Conservation (phyloP, 1,140 invertebrate genomes). For the Archivesica marissinica region DNA sequence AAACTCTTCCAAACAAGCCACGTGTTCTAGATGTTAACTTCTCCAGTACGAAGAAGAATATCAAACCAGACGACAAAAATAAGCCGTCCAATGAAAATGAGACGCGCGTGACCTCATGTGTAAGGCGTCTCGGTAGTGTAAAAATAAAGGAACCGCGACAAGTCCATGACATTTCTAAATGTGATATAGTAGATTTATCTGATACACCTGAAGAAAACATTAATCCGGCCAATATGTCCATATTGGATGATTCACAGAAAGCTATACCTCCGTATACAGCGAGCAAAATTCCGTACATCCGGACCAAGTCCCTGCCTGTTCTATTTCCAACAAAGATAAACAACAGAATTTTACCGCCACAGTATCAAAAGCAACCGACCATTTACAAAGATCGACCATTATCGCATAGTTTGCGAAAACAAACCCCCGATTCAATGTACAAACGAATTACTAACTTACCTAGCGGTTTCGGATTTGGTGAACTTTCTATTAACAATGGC, state of each 20-base stretch:
- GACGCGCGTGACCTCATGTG: neutral
- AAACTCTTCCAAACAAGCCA: conserved; percentile 28
- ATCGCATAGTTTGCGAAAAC: conserved; percentile 33
- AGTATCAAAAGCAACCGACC: neutral
- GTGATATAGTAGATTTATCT: conserved; percentile 44
- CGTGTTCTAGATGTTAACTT: neutral
- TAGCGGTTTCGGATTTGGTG: conserved; percentile 12
- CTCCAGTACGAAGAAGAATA: neutral
- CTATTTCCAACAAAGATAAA: conserved; percentile 46
- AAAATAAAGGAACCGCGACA: conserved; percentile 28
- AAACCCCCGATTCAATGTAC: conserved; percentile 42
- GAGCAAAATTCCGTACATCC: conserved; percentile 19
- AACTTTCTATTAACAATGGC: conserved; percentile 46
- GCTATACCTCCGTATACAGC: neutral
- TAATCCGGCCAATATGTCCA: neutral
- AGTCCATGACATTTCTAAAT: conserved; percentile 33
- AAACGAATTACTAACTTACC: conserved; percentile 27
- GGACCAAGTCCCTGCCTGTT: conserved; percentile 52
- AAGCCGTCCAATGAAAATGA: neutral
- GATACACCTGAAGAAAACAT: neutral
- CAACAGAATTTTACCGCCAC: neutral
- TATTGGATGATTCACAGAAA: neutral
- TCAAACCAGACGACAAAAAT: neutral
- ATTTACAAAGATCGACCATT: conserved; percentile 34
- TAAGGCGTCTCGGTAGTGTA: neutral